Conservation (phyloP, 2,888 invertebrate species). For the Drosophila aldrichi region DNA sequence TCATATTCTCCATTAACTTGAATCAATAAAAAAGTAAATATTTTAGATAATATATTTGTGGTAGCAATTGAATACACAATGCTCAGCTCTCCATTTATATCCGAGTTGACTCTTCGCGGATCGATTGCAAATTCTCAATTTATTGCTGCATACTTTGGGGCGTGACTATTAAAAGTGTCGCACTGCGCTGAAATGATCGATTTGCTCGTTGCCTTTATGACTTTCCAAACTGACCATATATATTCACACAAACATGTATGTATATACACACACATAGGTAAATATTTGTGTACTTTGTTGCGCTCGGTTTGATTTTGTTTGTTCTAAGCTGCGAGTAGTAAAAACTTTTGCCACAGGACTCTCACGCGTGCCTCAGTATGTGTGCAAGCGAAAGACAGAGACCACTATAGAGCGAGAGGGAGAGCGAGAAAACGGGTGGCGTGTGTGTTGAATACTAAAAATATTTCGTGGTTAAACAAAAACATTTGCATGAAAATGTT, state of each 20-base stretch:
- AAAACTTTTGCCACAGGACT: constrained; percentile 69
- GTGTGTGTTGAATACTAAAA: constrained; percentile 60
- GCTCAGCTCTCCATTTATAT: neutral
- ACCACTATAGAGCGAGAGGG: neutral
- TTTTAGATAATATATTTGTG: constrained; percentile 1
- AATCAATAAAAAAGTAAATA: constrained; percentile 1
- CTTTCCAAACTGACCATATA: constrained; percentile 42
- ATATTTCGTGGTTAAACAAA: constrained; percentile 75
- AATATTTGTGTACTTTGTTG: constrained; percentile 77
- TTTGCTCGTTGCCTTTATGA: constrained; percentile 39
- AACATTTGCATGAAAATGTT: constrained; percentile 76
- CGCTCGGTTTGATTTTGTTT: constrained; percentile 80
- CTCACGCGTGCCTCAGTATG: constrained; percentile 38
- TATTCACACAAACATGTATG: neutral
- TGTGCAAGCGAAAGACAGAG: constrained; percentile 2
- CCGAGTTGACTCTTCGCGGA: neutral
- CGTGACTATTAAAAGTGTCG: constrained; percentile 27
- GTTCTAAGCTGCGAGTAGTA: constrained; percentile 53
- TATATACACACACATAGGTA: constrained; percentile 37
- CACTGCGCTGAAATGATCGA: constrained; percentile 3
- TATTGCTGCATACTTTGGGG: constrained; percentile 31
- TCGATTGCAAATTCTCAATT: constrained; percentile 12
- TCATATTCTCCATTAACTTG: constrained; percentile 13
- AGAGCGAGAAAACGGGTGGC: neutral
- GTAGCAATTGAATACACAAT: neutral